These are phyloP conservation scores for Diarsia brunnea DNA, from an alignment of 2,888 invertebrate species.

Conservation along the genomic window DNA sequence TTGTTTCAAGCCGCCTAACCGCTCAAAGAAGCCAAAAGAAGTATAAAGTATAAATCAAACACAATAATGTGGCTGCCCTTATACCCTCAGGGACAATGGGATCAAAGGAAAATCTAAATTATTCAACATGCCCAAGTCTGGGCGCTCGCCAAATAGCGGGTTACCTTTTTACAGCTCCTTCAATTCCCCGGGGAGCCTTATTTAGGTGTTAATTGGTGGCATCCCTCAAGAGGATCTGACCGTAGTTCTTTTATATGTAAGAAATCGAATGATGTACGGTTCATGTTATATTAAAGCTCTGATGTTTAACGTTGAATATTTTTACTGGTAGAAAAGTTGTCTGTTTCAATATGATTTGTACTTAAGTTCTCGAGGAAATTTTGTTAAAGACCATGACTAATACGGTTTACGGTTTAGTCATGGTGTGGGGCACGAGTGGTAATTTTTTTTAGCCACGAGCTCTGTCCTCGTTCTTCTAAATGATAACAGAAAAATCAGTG, in stretches of 20 bases:
- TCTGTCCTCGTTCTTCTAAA: no score
- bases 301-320: neutral
- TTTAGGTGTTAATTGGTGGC: slow-evolving; percentile 74
- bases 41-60: slow-evolving; percentile 70
- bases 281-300: slow-evolving; percentile 14
- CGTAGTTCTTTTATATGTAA: slow-evolving; percentile 56
- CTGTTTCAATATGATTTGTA: neutral
- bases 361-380: neutral
- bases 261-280: slow-evolving; percentile 37
- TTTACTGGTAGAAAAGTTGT: neutral
- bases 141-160: slow-evolving; percentile 71
- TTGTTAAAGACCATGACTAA: neutral
- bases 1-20: slow-evolving; percentile 51
- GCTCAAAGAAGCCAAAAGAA: slow-evolving; percentile 57
- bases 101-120: slow-evolving; percentile 76
- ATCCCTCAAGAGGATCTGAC: slow-evolving; percentile 65
- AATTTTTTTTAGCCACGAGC: no score
- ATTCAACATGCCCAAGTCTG: slow-evolving; percentile 72
- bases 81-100: slow-evolving; percentile 70
- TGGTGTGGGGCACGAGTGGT: no score
- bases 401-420: no score
- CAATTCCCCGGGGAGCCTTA: slow-evolving; percentile 67
- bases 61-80: slow-evolving; percentile 69
- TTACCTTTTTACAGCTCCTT: slow-evolving; percentile 73
- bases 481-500: neutral